Evolutionary conservation across 2,888 invertebrate species (phyloP).

Genomic region (Acanthopleura granulata): DNA sequence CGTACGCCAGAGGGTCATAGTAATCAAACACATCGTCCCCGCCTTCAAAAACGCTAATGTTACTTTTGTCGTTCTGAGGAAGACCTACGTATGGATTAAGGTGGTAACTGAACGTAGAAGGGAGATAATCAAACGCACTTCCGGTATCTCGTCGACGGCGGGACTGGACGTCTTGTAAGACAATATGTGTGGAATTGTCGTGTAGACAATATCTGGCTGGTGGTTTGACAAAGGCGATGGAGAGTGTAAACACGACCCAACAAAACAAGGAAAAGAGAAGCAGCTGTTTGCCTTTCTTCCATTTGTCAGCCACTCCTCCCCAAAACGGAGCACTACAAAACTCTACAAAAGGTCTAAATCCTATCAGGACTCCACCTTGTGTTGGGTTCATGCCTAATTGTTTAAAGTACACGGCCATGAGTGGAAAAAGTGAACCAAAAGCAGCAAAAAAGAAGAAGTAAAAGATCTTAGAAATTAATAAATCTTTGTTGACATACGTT

Average conservation of each 20-base stretch:
- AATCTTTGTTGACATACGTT: slow-evolving; percentile 57
- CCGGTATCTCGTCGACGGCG: slow-evolving; percentile 24
- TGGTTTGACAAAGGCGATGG: slow-evolving; percentile 95
- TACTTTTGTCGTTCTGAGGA: slow-evolving; percentile 11
- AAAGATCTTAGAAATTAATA: slow-evolving; percentile 95
- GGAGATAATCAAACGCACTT: background rate
- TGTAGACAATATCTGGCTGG: slow-evolving; percentile 89
- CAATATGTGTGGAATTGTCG: slow-evolving; percentile 76
- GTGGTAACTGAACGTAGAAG: background rate
- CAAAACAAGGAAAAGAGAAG: slow-evolving; percentile 91
- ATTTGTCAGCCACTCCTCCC: slow-evolving; percentile 94
- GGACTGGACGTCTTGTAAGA: slow-evolving; percentile 39
- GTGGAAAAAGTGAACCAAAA: slow-evolving; percentile 96
- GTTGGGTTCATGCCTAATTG: slow-evolving; percentile 99
- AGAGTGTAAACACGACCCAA: slow-evolving; percentile 97
- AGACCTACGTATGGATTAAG: slow-evolving; percentile 11
- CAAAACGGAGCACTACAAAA: slow-evolving; percentile 98
- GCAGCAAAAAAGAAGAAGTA: slow-evolving; percentile 99
- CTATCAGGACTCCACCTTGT: slow-evolving; percentile 88
- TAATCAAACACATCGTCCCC: background rate
- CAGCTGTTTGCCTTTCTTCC: slow-evolving; percentile 75
- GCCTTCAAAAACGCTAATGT: background rate
- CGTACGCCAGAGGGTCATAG: background rate
- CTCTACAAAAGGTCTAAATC: slow-evolving; percentile 96
- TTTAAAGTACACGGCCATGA: slow-evolving; percentile 99